These are phyloP conservation scores for Lasiommata megera DNA, from an alignment of 2,888 invertebrate genomes.

Conservation along the genomic window DNA sequence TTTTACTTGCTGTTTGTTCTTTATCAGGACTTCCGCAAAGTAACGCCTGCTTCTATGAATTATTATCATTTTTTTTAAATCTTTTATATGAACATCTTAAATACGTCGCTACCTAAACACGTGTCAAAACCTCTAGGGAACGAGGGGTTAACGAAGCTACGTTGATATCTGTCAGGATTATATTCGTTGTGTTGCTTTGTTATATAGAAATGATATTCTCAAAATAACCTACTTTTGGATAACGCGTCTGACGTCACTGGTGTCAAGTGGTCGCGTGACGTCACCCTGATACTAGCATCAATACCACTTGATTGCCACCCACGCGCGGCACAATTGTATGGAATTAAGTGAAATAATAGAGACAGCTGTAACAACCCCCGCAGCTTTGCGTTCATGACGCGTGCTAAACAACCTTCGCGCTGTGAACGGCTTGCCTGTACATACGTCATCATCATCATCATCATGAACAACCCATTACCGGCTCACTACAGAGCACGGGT, in stretches of 20 bases:
- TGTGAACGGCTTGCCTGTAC: not conserved
- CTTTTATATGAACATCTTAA: too few species aligned
- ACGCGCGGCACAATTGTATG: conserved; percentile 25
- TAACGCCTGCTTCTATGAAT: too few species aligned
- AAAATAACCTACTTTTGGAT: not conserved
- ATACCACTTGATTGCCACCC: conserved; percentile 28
- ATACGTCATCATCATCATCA: not conserved
- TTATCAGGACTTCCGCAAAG: too few species aligned
- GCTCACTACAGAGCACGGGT: too few species aligned
- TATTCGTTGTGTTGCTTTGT: too few species aligned
- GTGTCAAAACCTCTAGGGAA: too few species aligned
- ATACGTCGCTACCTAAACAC: too few species aligned
- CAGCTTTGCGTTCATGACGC: not conserved
- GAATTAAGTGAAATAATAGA: conserved; percentile 24
- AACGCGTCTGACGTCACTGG: conserved; percentile 20
- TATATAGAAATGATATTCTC: not conserved
- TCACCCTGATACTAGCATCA: conserved; percentile 31
- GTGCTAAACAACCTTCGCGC: not conserved
- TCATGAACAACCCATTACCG: too few species aligned
- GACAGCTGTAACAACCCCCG: conserved; percentile 1
- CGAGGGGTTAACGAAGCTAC: too few species aligned
- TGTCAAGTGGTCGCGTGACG: conserved; percentile 26
- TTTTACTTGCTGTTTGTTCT: too few species aligned
- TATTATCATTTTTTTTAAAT: too few species aligned
- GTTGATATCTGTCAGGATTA: too few species aligned